Evolutionary conservation across 2,888 invertebrate genomes (phyloP), one percentile per base, ranked within the genome.

Genomic region (Monoplex corrugatus): DNA sequence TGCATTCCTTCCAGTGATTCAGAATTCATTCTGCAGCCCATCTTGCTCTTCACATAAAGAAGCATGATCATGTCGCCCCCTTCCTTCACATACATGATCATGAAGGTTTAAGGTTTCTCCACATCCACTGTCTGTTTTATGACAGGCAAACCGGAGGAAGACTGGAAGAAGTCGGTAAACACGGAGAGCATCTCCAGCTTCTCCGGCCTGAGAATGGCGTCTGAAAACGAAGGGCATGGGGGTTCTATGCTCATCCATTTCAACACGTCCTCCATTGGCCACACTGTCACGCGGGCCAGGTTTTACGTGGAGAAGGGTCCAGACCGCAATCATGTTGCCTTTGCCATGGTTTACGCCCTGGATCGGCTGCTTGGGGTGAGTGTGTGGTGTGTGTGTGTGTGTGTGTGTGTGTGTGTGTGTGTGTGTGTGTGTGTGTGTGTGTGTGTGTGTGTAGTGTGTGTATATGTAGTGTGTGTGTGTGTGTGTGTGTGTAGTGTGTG

Each of bases 291-390:
- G 85, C 91, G 90, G 43, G 94, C 92, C 23, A 89, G 93, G 50
- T 94, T 94, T 63, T 75, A 94, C 83, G 90, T 92, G 10, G 93
- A 94, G 89, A 90, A 92, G 32, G 94, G 94, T 28, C 93, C 93
- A 0, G 85, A 87, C 0, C 91, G 92, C 32, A 93, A 92, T 75
- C 94, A 94, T 87, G 80, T 93, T 2, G 93, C 93, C 10, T 92
- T 93, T 87, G 90, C 93, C 32, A 78, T 94, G 8, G 88, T 93
- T 16, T 94, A 94, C 88, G 91, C 93, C 78, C 86, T 94, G 40
- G 95, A 95, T 89, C 92, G 95, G 63, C 87, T 94, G 6, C 90
- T 95, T 19, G 94, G 95, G 92, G 95, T 95, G 91, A 90, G 94
- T 92, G 19, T 72, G 72, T 72, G 32, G 82, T 82, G 44, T 43